phyloP scores from a whole-genome alignment of 2,888 invertebrate species.

The Drosophila phalerata region DNA sequence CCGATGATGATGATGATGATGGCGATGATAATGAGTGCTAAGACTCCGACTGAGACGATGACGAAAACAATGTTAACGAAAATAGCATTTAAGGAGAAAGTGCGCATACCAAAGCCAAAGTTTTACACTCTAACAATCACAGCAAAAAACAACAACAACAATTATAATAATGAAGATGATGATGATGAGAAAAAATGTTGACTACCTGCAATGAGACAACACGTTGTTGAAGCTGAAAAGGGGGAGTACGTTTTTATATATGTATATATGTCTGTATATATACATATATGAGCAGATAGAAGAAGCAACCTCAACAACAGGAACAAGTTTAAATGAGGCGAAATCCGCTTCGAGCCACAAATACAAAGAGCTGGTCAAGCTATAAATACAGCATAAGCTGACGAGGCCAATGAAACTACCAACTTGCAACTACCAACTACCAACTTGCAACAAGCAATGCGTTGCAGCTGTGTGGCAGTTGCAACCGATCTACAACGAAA shows the following conservation, averaged over 20 bases:
- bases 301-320: conserved; percentile 49
- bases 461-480: conserved; percentile 34
- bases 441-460: conserved; percentile 1
- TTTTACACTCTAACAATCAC: conserved; percentile 76
- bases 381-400: conserved; percentile 44
- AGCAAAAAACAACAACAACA: conserved; percentile 50
- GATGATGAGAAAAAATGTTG: conserved; percentile 37
- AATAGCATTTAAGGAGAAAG: conserved; percentile 79
- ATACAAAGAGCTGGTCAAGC: conserved; percentile 37
- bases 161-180: conserved; percentile 24
- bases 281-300: conserved; percentile 8
- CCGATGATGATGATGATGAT: neutral
- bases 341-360: conserved; percentile 69
- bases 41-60: conserved; percentile 18
- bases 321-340: conserved; percentile 80
- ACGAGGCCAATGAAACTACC: conserved; percentile 28
- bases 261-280: neutral
- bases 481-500: conserved; percentile 10
- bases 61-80: conserved; percentile 73
- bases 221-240: conserved; percentile 1
- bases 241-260: conserved; percentile 14
- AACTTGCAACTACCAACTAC: neutral
- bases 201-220: conserved; percentile 34
- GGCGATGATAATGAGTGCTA: conserved; percentile 15
- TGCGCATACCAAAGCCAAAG: conserved; percentile 74